Conservation (phyloP, 1,140 invertebrate species). For the Drosophila kohkoa region DNA sequence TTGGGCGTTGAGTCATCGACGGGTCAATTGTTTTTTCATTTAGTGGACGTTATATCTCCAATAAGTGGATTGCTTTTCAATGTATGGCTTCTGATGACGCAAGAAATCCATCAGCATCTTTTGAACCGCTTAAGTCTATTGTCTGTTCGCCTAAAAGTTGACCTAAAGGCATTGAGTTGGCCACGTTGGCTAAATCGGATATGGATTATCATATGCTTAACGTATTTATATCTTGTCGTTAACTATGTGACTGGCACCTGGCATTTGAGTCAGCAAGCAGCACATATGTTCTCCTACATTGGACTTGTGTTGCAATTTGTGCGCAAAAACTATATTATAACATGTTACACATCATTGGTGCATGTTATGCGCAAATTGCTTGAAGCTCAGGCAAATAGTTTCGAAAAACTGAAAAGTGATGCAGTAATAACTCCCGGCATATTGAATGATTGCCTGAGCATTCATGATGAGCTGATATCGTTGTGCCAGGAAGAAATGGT, state of each 20-base stretch:
- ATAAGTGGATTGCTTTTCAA: constrained; percentile 1
- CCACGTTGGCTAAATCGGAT: neutral
- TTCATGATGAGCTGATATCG: constrained; percentile 47
- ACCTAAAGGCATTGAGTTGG: neutral
- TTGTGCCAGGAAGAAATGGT: constrained; percentile 46
- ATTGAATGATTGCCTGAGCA: constrained; percentile 7
- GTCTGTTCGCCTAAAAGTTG: constrained; percentile 1
- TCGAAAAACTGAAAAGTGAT: neutral
- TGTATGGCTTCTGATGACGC: constrained; percentile 7
- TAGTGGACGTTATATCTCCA: constrained; percentile 1
- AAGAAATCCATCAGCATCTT: constrained; percentile 5
- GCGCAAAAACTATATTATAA: constrained; percentile 38
- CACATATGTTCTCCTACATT: neutral
- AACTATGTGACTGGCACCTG: neutral
- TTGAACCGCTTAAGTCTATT: constrained; percentile 3
- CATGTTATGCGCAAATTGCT: constrained; percentile 23
- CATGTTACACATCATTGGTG: constrained; percentile 48
- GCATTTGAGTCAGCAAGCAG: neutral
- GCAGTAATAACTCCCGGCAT: neutral
- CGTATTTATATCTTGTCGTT: neutral
- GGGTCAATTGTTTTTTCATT: neutral
- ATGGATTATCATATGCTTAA: constrained; percentile 11
- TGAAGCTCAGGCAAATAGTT: constrained; percentile 23
- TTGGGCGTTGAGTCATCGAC: neutral
- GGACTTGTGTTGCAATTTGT: constrained; percentile 27